Percentiles rank a stretch among this genome's conserved stretches.
These are phyloP conservation scores for Ondatra zibethicus DNA, from an alignment of 2,113 vertebrate genomes.

Conservation along the genomic window DNA sequence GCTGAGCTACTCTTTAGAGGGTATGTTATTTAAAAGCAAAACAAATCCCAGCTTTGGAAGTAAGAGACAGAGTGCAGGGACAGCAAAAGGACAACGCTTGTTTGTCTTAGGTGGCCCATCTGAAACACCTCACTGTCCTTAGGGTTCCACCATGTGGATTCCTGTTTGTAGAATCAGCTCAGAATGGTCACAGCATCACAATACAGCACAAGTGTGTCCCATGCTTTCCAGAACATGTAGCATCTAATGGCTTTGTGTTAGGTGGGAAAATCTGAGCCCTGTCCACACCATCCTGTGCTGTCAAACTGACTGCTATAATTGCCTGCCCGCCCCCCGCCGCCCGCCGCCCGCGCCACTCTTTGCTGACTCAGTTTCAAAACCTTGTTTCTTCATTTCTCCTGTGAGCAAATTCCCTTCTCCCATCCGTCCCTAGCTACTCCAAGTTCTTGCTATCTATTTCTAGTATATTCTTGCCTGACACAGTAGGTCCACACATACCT, in stretches of 20 bases:
- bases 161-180: constrained; percentile 20
- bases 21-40: constrained; percentile 54
- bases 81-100: neutral
- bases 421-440: neutral
- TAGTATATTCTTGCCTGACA: neutral
- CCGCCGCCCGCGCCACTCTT: too few relatives aligned
- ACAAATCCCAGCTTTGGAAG: constrained; percentile 10
- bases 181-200: neutral
- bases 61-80: neutral
- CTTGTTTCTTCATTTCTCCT: constrained; percentile 22
- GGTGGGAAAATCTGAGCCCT: neutral
- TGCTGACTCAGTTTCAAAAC: neutral
- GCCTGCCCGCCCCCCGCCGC: too few relatives aligned
- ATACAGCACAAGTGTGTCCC: neutral
- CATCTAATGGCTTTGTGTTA: neutral
- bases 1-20: constrained; percentile 37
- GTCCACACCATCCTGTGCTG: neutral
- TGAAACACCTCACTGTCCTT: neutral
- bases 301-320: neutral
- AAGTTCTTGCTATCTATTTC: neutral
- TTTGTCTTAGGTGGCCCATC: neutral
- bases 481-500: neutral
- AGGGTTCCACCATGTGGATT: neutral
- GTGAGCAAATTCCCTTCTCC: neutral
- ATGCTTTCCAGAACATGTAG: neutral